Conservation (phyloP, 1,140 invertebrate species). For the Nephotettix cincticeps region DNA sequence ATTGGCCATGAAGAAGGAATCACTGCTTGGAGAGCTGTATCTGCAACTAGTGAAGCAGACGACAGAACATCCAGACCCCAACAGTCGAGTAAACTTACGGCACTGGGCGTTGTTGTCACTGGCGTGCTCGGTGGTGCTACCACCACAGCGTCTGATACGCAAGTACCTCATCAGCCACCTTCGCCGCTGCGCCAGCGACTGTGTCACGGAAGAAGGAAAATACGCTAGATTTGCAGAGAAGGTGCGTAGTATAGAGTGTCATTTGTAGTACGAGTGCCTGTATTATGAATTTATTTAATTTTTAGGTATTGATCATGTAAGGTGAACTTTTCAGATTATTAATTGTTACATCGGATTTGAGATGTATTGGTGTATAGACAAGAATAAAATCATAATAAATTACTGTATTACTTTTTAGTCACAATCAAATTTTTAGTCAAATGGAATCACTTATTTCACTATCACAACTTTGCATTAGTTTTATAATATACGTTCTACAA, state of each 20-base stretch:
- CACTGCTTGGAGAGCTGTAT: slow-evolving; percentile 86
- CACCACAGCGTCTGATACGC: slow-evolving; percentile 56
- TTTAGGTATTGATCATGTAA: no score
- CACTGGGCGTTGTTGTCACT: slow-evolving; percentile 92
- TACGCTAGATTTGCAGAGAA: slow-evolving; percentile 93
- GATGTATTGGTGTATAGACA: no score
- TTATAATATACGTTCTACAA: no score
- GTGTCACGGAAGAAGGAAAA: slow-evolving; percentile 90
- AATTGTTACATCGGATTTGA: no score
- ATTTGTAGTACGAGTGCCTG: no score
- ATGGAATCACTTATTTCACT: no score
- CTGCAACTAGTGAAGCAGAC: slow-evolving; percentile 93
- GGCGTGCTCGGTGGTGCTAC: slow-evolving; percentile 83
- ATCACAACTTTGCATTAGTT: no score
- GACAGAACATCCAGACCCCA: slow-evolving; percentile 89
- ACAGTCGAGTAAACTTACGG: slow-evolving; percentile 80
- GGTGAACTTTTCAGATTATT: no score
- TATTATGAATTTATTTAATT: no score
- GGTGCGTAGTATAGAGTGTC: slow-evolving; percentile 56
- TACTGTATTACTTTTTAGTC: no score
- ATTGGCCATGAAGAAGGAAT: slow-evolving; percentile 85
- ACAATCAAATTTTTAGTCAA: no score
- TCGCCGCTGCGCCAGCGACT: slow-evolving; percentile 83
- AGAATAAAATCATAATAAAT: no score
- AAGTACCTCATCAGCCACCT: slow-evolving; percentile 91